These are phyloP conservation scores for Dallia pectoralis DNA, from an alignment of 2,797 vertebrate genomes.

Conservation along the genomic window DNA sequence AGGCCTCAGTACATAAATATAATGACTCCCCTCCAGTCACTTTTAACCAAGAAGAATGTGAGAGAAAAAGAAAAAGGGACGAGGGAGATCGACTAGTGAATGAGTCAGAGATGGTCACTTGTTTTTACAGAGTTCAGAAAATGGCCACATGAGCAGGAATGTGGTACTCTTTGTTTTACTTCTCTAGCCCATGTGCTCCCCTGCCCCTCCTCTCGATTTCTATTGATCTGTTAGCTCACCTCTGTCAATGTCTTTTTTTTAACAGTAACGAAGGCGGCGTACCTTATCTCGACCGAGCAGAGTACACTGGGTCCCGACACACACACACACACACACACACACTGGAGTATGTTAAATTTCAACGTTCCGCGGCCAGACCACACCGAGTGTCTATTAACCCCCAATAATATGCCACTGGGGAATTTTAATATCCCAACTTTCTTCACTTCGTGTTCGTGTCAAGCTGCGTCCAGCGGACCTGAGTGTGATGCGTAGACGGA, in stretches of 20 bases:
- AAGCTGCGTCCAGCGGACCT: no score
- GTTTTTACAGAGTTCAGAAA: slow-evolving; percentile 33
- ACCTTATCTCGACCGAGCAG: slow-evolving; percentile 8
- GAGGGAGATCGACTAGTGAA: slow-evolving; percentile 15
- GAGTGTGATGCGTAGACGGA: neutral
- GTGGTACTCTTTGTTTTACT: neutral
- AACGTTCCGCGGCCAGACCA: neutral
- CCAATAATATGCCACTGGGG: neutral
- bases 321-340: no score
- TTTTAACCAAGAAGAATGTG: slow-evolving; percentile 6
- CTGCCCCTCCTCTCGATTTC: slow-evolving; percentile 32
- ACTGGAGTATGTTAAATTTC: neutral
- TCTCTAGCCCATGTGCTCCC: slow-evolving; percentile 14
- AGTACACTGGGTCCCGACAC: neutral
- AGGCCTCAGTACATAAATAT: neutral
- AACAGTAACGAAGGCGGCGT: slow-evolving; percentile 16
- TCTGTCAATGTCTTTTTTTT: slow-evolving; percentile 36
- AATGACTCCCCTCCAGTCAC: slow-evolving; percentile 1
- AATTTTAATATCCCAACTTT: no score
- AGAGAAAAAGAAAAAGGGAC: neutral
- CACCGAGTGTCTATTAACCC: neutral
- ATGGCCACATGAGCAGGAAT: slow-evolving; percentile 28
- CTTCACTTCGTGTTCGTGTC: no score
- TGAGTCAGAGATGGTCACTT: slow-evolving; percentile 20
- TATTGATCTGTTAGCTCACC: slow-evolving; percentile 50